These are phyloP conservation scores for pig (Sus scrofa) DNA, from an alignment of 2,113 vertebrate species.

Conservation along the genomic window T2T-Sscrofa CM000819.6:89181001-89181500, in stretches of 20 bases:
- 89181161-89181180: not conserved
- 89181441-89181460: not conserved
- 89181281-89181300: not conserved
- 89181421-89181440: not conserved
- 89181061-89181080: not conserved
- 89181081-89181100: not conserved
- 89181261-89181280: not conserved
- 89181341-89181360: not conserved
- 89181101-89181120: not conserved
- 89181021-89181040: not conserved
- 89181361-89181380: not conserved
- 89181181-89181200: not conserved
- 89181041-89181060: not conserved
- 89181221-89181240: not conserved
- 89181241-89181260: not conserved
- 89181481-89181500: not conserved
- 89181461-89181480: not conserved
- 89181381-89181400: not conserved
- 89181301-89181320: not conserved
- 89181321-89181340: not conserved
- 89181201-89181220: not conserved
- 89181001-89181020: not conserved
- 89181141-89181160: not conserved
- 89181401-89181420: slow-evolving; percentile 9
- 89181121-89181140: not conserved